A percentile compares a stretch with the other conserved stretches of the same genome.
Evolutionary conservation across 2,888 invertebrate genomes (phyloP).

Genomic region (Thereva nobilitata): DNA sequence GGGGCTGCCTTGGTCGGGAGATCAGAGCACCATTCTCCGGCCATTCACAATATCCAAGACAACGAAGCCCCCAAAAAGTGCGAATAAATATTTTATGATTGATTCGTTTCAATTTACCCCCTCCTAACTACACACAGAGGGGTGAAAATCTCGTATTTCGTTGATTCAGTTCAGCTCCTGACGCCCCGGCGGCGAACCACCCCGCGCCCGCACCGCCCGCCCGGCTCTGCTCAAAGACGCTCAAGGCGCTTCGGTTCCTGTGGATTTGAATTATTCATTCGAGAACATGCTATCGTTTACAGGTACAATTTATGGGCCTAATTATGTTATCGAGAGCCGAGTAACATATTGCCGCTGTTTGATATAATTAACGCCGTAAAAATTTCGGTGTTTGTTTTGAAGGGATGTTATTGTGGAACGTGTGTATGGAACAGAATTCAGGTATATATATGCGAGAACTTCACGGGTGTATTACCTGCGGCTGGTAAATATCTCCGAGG

Average conservation of each 20-base stretch:
- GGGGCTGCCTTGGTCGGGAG: no score
- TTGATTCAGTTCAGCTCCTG: no score
- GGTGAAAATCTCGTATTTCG: no score
- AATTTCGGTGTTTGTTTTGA: neutral
- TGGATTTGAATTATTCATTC: constrained; percentile 28
- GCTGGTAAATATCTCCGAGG: no score
- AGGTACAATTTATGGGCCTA: constrained; percentile 25
- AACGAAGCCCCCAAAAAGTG: neutral
- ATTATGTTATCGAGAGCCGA: constrained; percentile 21
- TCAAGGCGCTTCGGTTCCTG: neutral
- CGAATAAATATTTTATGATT: constrained; percentile 38
- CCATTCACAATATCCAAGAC: constrained; percentile 1
- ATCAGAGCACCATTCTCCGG: neutral
- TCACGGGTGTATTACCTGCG: no score
- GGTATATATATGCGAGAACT: no score
- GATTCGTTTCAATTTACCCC: constrained; percentile 33
- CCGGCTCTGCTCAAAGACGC: neutral
- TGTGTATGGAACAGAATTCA: no score
- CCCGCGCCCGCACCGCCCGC: no score
- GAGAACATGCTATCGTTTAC: constrained; percentile 9
- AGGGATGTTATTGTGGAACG: no score
- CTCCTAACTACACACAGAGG: neutral
- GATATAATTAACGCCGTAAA: constrained; percentile 8
- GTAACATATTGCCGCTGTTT: constrained; percentile 14
- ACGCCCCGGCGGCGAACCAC: no score